Percentiles rank a stretch among this genome's conserved stretches.
Evolutionary conservation across 2,888 invertebrate species (phyloP).

Genomic region (Xestia ashworthii): DNA sequence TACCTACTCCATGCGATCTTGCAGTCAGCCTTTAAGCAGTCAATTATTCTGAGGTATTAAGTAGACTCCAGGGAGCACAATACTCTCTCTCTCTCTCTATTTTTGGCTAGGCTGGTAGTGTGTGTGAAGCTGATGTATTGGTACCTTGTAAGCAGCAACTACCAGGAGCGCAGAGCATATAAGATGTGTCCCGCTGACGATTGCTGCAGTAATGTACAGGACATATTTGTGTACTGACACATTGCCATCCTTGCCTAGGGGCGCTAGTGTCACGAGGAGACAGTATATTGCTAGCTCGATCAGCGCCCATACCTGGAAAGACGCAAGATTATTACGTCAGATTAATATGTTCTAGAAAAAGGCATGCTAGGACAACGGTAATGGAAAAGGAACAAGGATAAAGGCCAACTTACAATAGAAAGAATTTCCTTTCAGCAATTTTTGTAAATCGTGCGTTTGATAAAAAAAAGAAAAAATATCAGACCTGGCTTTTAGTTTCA

Average conservation of each 20-base stretch:
- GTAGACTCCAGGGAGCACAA: not conserved
- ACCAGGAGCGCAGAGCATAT: slow-evolving; percentile 82
- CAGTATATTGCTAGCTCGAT: slow-evolving; percentile 80
- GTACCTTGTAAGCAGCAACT: slow-evolving; percentile 83
- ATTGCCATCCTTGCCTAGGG: slow-evolving; percentile 76
- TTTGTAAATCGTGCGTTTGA: not conserved
- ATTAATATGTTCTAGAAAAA: not conserved
- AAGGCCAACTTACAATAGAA: not conserved
- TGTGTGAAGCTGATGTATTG: not conserved
- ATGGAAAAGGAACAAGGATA: not conserved
- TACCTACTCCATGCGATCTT: no score
- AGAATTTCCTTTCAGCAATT: not conserved
- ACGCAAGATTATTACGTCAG: not conserved
- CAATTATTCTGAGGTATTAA: no score
- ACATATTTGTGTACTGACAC: slow-evolving; percentile 78
- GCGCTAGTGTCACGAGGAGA: slow-evolving; percentile 82
- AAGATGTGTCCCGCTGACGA: slow-evolving; percentile 81
- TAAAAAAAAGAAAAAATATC: not conserved
- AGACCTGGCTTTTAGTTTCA: not conserved
- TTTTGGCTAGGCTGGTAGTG: not conserved
- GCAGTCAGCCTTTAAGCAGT: no score
- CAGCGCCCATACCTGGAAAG: slow-evolving; percentile 81
- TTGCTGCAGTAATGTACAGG: slow-evolving; percentile 79
- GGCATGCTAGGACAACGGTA: not conserved
- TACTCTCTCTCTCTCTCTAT: not conserved